A percentile compares a stretch with the other conserved stretches of the same genome.
Conservation (phyloP, 2,888 invertebrate genomes). For the Rutpela maculata region DNA sequence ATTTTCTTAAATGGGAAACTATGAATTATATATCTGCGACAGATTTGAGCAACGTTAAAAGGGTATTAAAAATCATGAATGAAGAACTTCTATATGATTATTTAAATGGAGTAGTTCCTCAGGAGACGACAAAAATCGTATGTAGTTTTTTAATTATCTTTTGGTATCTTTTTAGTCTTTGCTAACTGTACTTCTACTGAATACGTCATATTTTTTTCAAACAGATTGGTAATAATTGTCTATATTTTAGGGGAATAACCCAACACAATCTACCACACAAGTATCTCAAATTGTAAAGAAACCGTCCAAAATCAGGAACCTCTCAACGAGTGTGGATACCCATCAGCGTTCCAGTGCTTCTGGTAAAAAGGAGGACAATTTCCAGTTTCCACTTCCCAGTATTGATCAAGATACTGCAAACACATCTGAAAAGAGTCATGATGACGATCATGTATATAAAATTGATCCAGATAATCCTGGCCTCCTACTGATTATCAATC, state of each 20-base stretch:
- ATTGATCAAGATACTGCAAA: neutral
- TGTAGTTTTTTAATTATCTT: neutral
- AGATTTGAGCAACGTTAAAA: slow-evolving; percentile 61
- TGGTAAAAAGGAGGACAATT: slow-evolving; percentile 8
- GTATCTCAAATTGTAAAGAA: neutral
- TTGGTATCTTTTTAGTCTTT: too few species aligned
- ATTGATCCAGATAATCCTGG: slow-evolving; percentile 67
- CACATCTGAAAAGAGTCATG: neutral
- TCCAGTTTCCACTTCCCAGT: slow-evolving; percentile 31
- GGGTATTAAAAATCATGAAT: slow-evolving; percentile 63
- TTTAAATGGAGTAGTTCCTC: slow-evolving; percentile 24
- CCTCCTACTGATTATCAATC: slow-evolving; percentile 72
- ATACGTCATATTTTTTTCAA: neutral
- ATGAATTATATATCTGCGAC: slow-evolving; percentile 58
- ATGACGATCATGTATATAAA: slow-evolving; percentile 56
- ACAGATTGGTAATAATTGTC: slow-evolving; percentile 28
- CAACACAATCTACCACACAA: slow-evolving; percentile 18
- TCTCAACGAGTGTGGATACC: slow-evolving; percentile 31
- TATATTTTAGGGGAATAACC: neutral
- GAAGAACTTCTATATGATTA: slow-evolving; percentile 55
- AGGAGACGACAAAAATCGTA: neutral
- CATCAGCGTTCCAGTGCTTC: neutral
- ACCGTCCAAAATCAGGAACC: slow-evolving; percentile 8
- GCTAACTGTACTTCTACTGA: too few species aligned
- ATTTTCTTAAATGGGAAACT: slow-evolving; percentile 67